Base-by-base conservation (phyloP, 2,113 vertebrate species). In the Rynchops niger region DNA sequence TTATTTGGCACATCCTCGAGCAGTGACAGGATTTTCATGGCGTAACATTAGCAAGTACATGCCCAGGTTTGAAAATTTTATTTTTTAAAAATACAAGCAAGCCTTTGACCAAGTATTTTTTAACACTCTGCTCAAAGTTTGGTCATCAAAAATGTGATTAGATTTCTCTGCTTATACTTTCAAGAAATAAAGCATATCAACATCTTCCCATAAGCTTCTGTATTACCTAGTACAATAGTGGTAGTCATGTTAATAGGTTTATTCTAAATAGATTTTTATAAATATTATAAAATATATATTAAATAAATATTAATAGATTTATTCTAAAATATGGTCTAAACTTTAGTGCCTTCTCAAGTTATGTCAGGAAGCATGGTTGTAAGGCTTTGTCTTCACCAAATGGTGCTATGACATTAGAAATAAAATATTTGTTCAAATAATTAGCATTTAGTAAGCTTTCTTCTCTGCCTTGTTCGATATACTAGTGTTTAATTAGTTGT, bases 41-140 rank as follows among this genome's bases (percentile, higher is more conserved):
- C 98, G 99, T 97, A 99, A 99, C 98, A 99, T 99, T 84, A 99
- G 99, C 99, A 99, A 99, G 96, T 99, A 98, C 96, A 99, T 99
- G 99, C 99, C 99, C 97, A 99, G 98, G 98, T 99, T 93, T 4
- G 95, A 84, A 93, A 67, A 27, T 25, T 69, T 71, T 80, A 5
- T 47, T 84, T 86, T 71, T 69, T 11, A 14, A 55, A 66, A 71
- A 45, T 5, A 9, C 19, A 58, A 69, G 25, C 21, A 72, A 74
- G 55, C 36, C 34, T 90, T 90, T 95, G 38, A 65, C 36, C 42
- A 74, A 25, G 5, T 62, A 11, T 49, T 56, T 80, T 63, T 81
- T 55, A 72, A 52, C 7, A 40, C 17, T 56, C 23, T 79, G 19
- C 32, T 58, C 91, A 23, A 83, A 49, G 9, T 63, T 86, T 77